Percentiles rank a stretch among this genome's conserved stretches.
phyloP scores from a whole-genome alignment of 2,113 vertebrate genomes.

The Smithornis capensis region DNA sequence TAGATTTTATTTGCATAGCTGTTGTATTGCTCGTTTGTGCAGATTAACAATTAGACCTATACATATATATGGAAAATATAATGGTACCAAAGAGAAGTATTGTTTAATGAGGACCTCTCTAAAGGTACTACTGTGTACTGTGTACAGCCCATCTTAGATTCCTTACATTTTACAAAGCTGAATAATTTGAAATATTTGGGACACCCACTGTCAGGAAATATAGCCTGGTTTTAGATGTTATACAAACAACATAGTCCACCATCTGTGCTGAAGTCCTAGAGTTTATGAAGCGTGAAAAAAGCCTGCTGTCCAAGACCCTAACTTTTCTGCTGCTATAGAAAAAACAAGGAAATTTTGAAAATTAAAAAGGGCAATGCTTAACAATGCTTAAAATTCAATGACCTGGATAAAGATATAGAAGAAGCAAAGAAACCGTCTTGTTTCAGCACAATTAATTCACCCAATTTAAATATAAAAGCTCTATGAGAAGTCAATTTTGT shows the following conservation, averaged over 20 bases:
- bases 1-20: neutral
- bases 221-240: neutral
- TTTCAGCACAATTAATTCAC: neutral
- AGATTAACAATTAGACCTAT: neutral
- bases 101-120: neutral
- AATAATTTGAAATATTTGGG: neutral
- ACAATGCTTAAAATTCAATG: neutral
- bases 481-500: neutral
- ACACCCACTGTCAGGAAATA: neutral
- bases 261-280: neutral
- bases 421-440: neutral
- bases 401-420: neutral
- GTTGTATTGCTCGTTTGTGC: neutral
- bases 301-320: neutral
- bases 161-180: neutral
- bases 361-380: neutral
- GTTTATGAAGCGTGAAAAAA: neutral
- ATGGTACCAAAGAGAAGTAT: neutral
- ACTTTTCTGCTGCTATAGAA: neutral
- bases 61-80: neutral
- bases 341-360: neutral
- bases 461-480: neutral
- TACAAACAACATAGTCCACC: neutral
- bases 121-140: neutral
- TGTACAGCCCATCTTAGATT: neutral